phyloP scores from a whole-genome alignment of 2,797 vertebrate genomes.

The Gymnothorax reevesii region DNA sequence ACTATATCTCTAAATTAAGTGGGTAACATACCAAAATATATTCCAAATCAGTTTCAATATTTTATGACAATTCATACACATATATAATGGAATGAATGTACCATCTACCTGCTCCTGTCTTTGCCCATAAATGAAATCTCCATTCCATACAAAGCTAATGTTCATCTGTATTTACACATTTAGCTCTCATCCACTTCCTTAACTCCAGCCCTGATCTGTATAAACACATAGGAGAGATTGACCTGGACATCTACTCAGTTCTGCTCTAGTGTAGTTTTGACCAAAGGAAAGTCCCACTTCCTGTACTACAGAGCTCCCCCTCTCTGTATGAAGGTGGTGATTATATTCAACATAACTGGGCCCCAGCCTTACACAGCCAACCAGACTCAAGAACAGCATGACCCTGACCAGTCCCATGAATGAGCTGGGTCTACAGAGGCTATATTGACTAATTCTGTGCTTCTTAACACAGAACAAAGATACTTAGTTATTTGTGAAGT shows the following conservation, averaged over 20 bases:
- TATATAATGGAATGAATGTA: neutral
- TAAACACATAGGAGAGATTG: constrained; percentile 14
- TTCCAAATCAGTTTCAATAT: neutral
- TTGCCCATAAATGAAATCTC: neutral
- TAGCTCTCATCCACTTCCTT: neutral
- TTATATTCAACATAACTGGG: neutral
- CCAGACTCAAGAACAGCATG: neutral
- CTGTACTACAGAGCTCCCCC: neutral
- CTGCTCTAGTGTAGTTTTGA: neutral
- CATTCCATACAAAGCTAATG: neutral
- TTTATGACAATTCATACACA: neutral
- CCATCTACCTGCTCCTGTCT: neutral
- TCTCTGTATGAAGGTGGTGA: neutral
- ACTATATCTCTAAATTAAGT: neutral
- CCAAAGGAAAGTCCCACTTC: neutral
- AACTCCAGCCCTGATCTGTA: neutral
- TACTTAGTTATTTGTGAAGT: neutral
- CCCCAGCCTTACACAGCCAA: neutral
- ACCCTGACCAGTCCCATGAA: neutral
- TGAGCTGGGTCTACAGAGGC: neutral
- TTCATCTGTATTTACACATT: neutral
- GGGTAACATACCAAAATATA: neutral
- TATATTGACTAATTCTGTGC: neutral
- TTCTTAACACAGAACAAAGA: neutral
- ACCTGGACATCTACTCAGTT: neutral